phyloP scores from a whole-genome alignment of 2,113 vertebrate species.

The Geococcyx californianus region DNA sequence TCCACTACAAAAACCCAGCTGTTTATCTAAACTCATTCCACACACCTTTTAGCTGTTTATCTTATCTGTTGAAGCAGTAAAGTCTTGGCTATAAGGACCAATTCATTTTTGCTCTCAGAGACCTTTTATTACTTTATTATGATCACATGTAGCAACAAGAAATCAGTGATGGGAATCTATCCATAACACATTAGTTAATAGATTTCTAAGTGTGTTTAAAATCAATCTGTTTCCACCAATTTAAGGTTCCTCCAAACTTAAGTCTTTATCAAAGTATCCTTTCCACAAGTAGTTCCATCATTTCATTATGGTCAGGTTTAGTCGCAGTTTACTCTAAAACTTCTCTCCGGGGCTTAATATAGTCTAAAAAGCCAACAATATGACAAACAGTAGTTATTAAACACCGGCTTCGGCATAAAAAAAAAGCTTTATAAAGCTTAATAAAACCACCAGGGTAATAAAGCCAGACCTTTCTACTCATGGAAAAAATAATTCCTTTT shows the following conservation, averaged over 20 bases:
- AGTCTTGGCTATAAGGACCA: not conserved
- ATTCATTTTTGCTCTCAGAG: not conserved
- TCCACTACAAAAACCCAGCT: not conserved
- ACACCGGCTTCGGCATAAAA: not conserved
- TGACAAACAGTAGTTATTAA: not conserved
- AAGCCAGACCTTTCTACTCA: not conserved
- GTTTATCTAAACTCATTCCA: not conserved
- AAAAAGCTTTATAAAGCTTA: not conserved
- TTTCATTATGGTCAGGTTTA: not conserved
- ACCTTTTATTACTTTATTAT: not conserved
- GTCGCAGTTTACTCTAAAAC: not conserved
- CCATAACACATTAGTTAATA: not conserved
- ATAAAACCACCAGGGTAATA: conserved; percentile 12
- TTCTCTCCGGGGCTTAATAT: not conserved
- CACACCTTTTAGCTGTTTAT: not conserved
- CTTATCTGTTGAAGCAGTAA: not conserved
- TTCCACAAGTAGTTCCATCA: not conserved
- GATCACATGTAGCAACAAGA: not conserved
- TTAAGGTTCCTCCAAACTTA: not conserved
- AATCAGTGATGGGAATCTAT: not conserved
- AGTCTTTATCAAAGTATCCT: not conserved
- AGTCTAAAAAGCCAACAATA: not conserved
- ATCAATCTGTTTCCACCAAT: not conserved
- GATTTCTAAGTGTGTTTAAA: not conserved
- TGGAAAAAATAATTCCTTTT: not conserved